Percentiles rank a stretch among this genome's conserved stretches.
Evolutionary conservation across 92 coral and sea anemone species (phyloP).

Genomic region (Siderastrea siderea): DNA sequence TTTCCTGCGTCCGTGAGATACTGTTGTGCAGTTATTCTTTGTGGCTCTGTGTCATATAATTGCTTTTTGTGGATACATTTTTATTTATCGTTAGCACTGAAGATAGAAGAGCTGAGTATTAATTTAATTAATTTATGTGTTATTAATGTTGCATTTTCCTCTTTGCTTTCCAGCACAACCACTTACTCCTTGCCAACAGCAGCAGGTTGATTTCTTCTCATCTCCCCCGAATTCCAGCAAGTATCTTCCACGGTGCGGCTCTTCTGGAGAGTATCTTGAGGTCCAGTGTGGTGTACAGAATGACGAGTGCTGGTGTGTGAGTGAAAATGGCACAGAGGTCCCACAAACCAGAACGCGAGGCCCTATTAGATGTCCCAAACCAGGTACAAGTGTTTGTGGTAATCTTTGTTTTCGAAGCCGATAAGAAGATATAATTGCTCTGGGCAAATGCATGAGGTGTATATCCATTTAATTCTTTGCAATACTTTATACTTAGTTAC

Average conservation of each 20-base stretch:
- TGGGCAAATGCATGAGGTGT: no score
- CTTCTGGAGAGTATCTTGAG: slow-evolving; percentile 40
- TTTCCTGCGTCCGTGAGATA: no score
- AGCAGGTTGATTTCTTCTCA: slow-evolving; percentile 61
- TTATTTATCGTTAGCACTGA: no score
- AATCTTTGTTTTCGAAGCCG: no score
- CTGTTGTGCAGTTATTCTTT: no score
- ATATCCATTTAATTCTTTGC: no score
- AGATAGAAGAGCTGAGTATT: no score
- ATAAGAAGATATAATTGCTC: no score
- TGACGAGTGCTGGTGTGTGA: slow-evolving; percentile 87
- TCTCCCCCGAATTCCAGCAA: slow-evolving; percentile 57
- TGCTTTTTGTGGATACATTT: no score
- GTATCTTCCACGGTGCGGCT: slow-evolving; percentile 70
- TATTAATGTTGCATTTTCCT: neutral
- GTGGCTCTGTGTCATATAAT: no score
- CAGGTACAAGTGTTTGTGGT: slow-evolving; percentile 17
- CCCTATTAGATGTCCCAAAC: slow-evolving; percentile 56
- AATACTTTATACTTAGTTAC: no score
- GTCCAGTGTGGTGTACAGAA: slow-evolving; percentile 71
- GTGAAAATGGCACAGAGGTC: slow-evolving; percentile 62
- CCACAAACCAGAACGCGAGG: slow-evolving; percentile 70
- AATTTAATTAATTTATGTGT: neutral
- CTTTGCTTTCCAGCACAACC: slow-evolving; percentile 46
- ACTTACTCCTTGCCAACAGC: slow-evolving; percentile 74